These are phyloP conservation scores for Carettochelys insculpta DNA, from an alignment of 2,113 vertebrate species.

Conservation along the genomic window DNA sequence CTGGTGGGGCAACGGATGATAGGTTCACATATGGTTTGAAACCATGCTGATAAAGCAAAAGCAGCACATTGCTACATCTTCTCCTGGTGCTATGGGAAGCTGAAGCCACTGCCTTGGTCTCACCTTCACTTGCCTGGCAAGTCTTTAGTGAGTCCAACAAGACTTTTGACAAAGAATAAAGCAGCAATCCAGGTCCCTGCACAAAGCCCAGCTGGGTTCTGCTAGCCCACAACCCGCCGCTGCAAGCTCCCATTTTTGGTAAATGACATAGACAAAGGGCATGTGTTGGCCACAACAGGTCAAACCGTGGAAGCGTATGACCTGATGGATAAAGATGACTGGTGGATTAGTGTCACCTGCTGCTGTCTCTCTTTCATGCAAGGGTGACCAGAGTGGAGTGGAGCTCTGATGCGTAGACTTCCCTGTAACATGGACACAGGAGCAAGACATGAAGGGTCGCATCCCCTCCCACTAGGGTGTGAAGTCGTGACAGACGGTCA, in stretches of 20 bases:
- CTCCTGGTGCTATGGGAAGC: not conserved
- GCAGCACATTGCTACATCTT: not conserved
- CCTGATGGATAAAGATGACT: not conserved
- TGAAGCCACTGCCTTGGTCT: not conserved
- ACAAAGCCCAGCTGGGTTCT: not conserved
- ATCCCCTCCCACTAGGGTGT: too few species aligned
- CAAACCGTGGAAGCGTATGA: not conserved
- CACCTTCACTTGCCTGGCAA: not conserved
- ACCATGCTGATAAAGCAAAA: not conserved
- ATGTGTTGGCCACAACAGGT: not conserved
- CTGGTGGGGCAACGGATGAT: not conserved
- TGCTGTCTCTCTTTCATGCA: not conserved
- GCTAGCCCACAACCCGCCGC: too few species aligned
- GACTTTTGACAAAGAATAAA: not conserved
- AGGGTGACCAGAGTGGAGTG: not conserved
- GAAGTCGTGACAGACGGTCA: too few species aligned
- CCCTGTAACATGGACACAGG: too few species aligned
- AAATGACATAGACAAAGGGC: not conserved
- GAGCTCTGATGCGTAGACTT: too few species aligned
- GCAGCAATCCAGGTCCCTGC: not conserved
- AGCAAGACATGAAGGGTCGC: too few species aligned
- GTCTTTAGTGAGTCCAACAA: not conserved
- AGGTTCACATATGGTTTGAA: not conserved
- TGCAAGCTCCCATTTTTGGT: not conserved
- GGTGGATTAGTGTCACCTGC: not conserved